A percentile compares a stretch with the other conserved stretches of the same genome.
Conservation (phyloP, 2,888 invertebrate genomes). For the Galerucella calmariensis region DNA sequence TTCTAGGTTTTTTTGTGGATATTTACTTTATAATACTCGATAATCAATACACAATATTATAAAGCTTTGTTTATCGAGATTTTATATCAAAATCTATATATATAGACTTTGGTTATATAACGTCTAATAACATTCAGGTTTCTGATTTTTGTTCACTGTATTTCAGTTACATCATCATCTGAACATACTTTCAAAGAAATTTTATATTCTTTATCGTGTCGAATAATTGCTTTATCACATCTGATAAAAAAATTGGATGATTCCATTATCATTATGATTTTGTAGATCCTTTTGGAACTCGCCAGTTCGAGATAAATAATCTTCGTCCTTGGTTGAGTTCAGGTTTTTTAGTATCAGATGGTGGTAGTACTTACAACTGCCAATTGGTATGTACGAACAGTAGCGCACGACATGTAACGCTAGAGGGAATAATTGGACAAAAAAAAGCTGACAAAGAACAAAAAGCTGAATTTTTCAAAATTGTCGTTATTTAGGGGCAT, state of each 20-base stretch:
- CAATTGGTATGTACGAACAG: slow-evolving; percentile 18
- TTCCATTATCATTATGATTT: not conserved
- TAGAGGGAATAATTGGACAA: no score
- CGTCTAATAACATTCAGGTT: not conserved
- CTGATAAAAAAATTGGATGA: not conserved
- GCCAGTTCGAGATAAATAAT: slow-evolving; percentile 18
- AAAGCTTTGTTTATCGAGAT: no score
- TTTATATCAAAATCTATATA: no score
- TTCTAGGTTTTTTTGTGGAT: not conserved
- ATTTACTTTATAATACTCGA: no score
- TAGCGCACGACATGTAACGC: not conserved
- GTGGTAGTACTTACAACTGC: slow-evolving; percentile 22
- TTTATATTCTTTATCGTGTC: not conserved
- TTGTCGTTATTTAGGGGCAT: no score
- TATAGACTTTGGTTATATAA: slow-evolving; percentile 3
- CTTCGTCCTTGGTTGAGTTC: slow-evolving; percentile 25
- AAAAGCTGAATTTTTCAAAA: no score
- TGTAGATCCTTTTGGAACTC: not conserved
- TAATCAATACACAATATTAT: not conserved
- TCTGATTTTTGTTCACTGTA: slow-evolving; percentile 15
- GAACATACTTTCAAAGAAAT: slow-evolving; percentile 33
- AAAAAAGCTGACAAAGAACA: no score
- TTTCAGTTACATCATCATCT: slow-evolving; percentile 33
- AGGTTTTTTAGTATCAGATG: slow-evolving; percentile 23
- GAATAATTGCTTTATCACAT: not conserved